Conservation (phyloP, 2,888 invertebrate species). For the Agrilus cyanescens region DNA sequence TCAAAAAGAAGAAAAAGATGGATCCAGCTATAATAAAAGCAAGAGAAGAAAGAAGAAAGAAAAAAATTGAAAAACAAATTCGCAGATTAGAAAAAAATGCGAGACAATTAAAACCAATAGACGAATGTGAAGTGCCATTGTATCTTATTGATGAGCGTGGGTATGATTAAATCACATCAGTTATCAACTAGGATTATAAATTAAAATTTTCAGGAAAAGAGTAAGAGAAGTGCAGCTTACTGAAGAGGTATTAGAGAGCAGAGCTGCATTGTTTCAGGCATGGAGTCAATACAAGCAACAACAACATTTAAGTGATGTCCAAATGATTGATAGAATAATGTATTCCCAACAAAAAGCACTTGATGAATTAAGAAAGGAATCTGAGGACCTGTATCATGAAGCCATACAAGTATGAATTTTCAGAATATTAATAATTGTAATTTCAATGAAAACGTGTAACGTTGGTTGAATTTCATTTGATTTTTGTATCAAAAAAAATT, state of each 20-base stretch:
- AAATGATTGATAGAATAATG: conserved; percentile 56
- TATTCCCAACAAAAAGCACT: conserved; percentile 67
- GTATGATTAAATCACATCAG: conserved; percentile 35
- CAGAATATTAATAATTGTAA: conserved; percentile 5
- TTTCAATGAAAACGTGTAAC: not conserved
- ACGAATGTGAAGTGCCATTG: conserved; percentile 69
- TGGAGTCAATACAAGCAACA: conserved; percentile 62
- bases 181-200: conserved; percentile 2
- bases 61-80: conserved; percentile 80
- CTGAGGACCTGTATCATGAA: conserved; percentile 75
- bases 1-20: conserved; percentile 79
- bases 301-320: conserved; percentile 52
- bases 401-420: conserved; percentile 66
- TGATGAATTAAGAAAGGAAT: conserved; percentile 64
- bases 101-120: conserved; percentile 78
- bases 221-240: conserved; percentile 40
- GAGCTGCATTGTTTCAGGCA: conserved; percentile 55
- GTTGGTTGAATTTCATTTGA: conserved; percentile 2
- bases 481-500: too few relatives aligned
- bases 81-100: conserved; percentile 67
- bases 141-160: conserved; percentile 50
- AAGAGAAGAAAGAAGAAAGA: conserved; percentile 70
- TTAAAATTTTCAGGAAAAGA: conserved; percentile 36
- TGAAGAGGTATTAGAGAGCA: conserved; percentile 48
- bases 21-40: conserved; percentile 72